Percentiles rank a stretch among this genome's conserved stretches.
Evolutionary conservation across 2,888 invertebrate genomes (phyloP).

Genomic region (Cactoblastis cactorum): DNA sequence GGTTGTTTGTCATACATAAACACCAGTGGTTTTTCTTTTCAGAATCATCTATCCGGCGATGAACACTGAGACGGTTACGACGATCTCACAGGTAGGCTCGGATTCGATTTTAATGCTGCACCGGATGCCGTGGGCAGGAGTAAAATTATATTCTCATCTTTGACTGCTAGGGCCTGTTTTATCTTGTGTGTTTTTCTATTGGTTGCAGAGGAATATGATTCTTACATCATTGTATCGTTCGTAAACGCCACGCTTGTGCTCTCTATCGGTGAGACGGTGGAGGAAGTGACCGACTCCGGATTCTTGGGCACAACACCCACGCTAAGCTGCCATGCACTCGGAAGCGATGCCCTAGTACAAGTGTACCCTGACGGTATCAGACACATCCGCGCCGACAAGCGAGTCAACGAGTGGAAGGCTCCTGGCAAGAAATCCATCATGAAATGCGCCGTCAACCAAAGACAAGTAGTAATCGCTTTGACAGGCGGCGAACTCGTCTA

Average conservation of each 20-base stretch:
- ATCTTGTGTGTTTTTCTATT: constrained; percentile 63
- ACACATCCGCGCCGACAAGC: constrained; percentile 97
- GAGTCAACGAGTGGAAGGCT: constrained; percentile 99
- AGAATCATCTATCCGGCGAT: constrained; percentile 79
- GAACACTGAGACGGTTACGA: constrained; percentile 62
- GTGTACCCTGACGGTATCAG: constrained; percentile 99
- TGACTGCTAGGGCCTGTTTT: constrained; percentile 12
- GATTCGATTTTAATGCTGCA: constrained; percentile 39
- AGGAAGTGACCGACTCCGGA: constrained; percentile 99
- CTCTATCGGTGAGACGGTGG: constrained; percentile 99
- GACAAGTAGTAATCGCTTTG: constrained; percentile 98
- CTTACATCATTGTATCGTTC: constrained; percentile 99
- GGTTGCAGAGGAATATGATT: constrained; percentile 97
- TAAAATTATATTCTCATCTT: constrained; percentile 35
- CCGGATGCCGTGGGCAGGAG: constrained; percentile 45
- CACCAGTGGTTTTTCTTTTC: constrained; percentile 95
- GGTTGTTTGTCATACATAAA: constrained; percentile 86
- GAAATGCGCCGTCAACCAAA: constrained; percentile 98
- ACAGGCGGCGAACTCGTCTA: constrained; percentile 99
- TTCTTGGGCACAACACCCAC: constrained; percentile 99
- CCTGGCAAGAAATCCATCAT: constrained; percentile 98
- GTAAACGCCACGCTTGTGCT: constrained; percentile 97
- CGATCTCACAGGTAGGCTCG: constrained; percentile 69
- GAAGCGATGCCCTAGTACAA: constrained; percentile 98
- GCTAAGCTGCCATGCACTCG: constrained; percentile 97